Conservation (phyloP, 2,888 invertebrate species). For the Panzeria rudis region DNA sequence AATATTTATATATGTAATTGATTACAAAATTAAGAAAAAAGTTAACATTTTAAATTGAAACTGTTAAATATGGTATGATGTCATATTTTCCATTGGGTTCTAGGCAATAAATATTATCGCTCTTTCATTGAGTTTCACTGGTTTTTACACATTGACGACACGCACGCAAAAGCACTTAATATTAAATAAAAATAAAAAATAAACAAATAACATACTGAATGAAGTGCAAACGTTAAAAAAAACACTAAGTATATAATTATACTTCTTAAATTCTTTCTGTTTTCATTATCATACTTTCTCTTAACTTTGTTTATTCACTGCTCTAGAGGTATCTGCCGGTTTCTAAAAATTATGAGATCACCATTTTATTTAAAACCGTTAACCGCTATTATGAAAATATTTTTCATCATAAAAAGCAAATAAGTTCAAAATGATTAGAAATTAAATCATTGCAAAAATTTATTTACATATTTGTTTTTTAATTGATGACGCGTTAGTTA, state of each 20-base stretch:
- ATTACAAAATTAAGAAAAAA: background rate
- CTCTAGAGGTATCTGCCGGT: background rate
- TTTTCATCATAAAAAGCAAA: constrained; percentile 17
- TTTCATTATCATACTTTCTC: background rate
- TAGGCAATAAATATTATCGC: constrained; percentile 48
- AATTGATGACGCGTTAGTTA: background rate
- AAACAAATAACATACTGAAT: constrained; percentile 2
- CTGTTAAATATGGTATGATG: constrained; percentile 27
- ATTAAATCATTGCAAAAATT: constrained; percentile 16
- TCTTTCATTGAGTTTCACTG: constrained; percentile 41
- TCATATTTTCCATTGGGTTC: constrained; percentile 39
- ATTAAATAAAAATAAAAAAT: constrained; percentile 26
- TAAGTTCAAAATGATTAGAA: constrained; percentile 12
- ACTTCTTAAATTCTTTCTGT: constrained; percentile 1
- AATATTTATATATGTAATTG: too few species aligned
- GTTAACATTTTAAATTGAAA: background rate
- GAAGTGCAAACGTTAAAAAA: constrained; percentile 9
- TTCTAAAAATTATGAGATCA: constrained; percentile 40
- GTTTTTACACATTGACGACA: constrained; percentile 19
- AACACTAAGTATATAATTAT: background rate
- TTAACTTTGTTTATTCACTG: background rate
- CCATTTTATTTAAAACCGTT: constrained; percentile 24
- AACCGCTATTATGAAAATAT: constrained; percentile 26
- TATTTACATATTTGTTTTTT: background rate
- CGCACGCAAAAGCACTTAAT: constrained; percentile 2